Base-by-base conservation (phyloP, 2,113 vertebrate species). In the Abramis brama region DNA sequence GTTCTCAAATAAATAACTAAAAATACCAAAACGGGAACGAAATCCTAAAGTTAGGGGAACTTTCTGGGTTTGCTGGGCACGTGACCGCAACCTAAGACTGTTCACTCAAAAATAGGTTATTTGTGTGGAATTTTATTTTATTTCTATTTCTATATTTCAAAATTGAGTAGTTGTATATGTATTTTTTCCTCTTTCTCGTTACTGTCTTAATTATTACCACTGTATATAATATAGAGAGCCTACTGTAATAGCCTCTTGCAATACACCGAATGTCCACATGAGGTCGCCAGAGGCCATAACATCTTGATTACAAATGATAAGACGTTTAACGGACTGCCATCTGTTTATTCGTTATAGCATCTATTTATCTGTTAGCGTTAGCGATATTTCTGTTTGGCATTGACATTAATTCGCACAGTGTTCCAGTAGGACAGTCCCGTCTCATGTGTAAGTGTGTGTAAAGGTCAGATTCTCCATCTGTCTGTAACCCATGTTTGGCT, bases 201-300 rank as follows among this genome's bases (percentile, higher is more conserved):
- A 9, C 5, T 19, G 2, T 21, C 15, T 21, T 19, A 68, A 33
- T 21, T 55, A 33, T 30, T 66, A 17, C 15, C 6, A 21, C 30
- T 68, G 27, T 30, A 25, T 27, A 13, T 30, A 27, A 66, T 6
- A 3, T 11, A 3, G 2, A 11, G 12, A 9, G 50, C 27, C 27
- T 33, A 70, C 33, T 21, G 66, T 70, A 36, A 21, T 4, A 70
- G 4, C 1, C 6, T 79, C 59, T 71, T 79, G 84, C 68, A 88
- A 86, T 92, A 78, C 91, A 23, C 8, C 4, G 60, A 86, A 6
- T 23, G 0, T 45, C 90, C 94, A 92, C 3, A 64, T 86, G 92
- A 91, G 89, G 92, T 86, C 87, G 86, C 73, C 43, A 91, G 64
- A 91, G 80, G 71, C 17, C 50, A 86, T 50, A 64, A 57, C 11